Evolutionary conservation across 2,797 vertebrate species (phyloP).

Genomic region (Tamandua tetradactyla): DNA sequence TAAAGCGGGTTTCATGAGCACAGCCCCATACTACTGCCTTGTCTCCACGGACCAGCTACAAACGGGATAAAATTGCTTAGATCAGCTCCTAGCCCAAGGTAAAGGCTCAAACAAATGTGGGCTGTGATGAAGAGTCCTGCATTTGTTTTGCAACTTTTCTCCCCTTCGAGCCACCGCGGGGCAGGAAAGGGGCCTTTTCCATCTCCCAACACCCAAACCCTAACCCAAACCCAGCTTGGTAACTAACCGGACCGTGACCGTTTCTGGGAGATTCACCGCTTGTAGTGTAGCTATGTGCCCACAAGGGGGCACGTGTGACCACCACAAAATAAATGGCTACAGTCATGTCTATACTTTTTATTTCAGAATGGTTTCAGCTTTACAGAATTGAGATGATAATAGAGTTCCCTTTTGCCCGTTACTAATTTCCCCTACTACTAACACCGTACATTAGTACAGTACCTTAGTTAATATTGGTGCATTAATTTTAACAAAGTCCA

Average conservation of each 20-base stretch:
- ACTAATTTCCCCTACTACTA: not conserved
- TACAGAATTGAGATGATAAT: not conserved
- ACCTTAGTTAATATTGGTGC: not conserved
- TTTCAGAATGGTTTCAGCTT: not conserved
- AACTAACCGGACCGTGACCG: not conserved
- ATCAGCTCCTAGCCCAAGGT: not conserved
- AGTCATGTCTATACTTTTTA: rapidly evolving
- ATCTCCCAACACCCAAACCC: not conserved
- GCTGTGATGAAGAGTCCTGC: not conserved
- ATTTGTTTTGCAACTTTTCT: rapidly evolving
- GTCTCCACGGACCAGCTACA: too few species aligned
- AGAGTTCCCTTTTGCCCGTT: not conserved
- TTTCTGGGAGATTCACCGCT: not conserved
- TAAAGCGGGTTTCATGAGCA: too few species aligned
- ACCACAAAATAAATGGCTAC: rapidly evolving
- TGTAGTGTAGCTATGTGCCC: not conserved
- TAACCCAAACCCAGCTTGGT: rapidly evolving
- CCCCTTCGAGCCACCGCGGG: not conserved
- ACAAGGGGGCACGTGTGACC: conserved; percentile 44
- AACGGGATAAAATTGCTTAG: rapidly evolving
- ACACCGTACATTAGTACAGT: rapidly evolving
- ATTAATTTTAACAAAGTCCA: not conserved
- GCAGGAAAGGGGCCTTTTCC: not conserved
- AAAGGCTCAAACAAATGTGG: not conserved
- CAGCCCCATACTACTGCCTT: not conserved